phyloP scores from a whole-genome alignment of 2,113 vertebrate species.

The Istiophorus platypterus region DNA sequence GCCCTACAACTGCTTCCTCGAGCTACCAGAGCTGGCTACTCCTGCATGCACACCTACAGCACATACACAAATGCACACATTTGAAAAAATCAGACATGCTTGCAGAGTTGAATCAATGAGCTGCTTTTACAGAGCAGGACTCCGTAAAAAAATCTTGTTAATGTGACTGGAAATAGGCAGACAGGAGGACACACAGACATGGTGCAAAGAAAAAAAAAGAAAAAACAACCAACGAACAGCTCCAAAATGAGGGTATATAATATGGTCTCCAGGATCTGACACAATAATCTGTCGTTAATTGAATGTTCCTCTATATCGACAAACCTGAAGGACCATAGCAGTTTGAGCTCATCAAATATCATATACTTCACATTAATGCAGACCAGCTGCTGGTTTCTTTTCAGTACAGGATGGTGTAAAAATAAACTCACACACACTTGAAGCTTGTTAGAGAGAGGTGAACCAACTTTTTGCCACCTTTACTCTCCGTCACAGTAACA shows the following conservation, averaged over 20 bases:
- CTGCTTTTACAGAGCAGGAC: neutral
- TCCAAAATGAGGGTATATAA: neutral
- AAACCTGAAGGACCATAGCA: neutral
- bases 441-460: neutral
- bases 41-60: constrained; percentile 9
- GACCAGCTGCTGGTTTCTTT: neutral
- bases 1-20: constrained; percentile 9
- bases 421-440: neutral
- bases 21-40: neutral
- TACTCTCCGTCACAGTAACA: neutral
- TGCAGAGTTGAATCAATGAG: neutral
- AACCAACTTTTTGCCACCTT: neutral
- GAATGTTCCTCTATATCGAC: neutral
- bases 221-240: too few relatives aligned
- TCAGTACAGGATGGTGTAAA: neutral
- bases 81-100: neutral
- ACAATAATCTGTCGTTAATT: neutral
- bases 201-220: neutral
- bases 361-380: neutral
- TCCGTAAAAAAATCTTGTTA: neutral
- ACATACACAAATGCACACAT: too few relatives aligned
- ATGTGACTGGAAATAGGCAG: constrained; percentile 4
- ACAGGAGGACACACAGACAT: neutral
- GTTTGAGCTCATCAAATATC: neutral
- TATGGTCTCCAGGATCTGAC: neutral